Conservation (phyloP, 2,888 invertebrate genomes). For the Romanomermis culicivorax region DNA sequence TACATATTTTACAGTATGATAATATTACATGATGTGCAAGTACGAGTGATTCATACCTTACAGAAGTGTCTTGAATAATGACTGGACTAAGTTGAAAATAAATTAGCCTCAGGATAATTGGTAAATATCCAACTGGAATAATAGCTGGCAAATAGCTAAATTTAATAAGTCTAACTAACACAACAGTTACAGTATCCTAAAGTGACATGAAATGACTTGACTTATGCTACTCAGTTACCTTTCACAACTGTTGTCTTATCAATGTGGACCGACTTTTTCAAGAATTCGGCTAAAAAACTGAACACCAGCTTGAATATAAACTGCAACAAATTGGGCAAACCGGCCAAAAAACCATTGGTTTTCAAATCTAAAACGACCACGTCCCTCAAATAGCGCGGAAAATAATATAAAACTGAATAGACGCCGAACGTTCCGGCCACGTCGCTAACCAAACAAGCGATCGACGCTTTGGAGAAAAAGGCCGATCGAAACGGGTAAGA, state of each 20-base stretch:
- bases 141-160: too few relatives aligned
- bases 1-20: too few relatives aligned
- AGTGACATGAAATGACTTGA: too few relatives aligned
- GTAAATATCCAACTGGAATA: too few relatives aligned
- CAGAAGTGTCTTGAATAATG: too few relatives aligned
- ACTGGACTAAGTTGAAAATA: too few relatives aligned
- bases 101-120: too few relatives aligned
- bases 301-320: neutral
- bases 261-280: neutral
- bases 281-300: neutral
- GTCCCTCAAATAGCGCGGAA: neutral
- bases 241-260: neutral
- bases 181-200: too few relatives aligned
- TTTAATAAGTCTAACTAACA: too few relatives aligned
- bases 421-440: neutral
- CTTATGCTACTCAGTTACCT: neutral
- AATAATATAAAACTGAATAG: neutral
- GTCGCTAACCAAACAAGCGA: neutral
- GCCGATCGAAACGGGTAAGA: neutral
- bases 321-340: neutral
- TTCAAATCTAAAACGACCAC: neutral
- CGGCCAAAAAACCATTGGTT: neutral
- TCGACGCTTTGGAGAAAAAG: neutral
- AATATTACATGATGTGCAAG: too few relatives aligned
- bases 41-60: too few relatives aligned